Evolutionary conservation across 2,888 invertebrate species (phyloP), one percentile per base, ranked within the genome.

Genomic region (Euphydryas editha): DNA sequence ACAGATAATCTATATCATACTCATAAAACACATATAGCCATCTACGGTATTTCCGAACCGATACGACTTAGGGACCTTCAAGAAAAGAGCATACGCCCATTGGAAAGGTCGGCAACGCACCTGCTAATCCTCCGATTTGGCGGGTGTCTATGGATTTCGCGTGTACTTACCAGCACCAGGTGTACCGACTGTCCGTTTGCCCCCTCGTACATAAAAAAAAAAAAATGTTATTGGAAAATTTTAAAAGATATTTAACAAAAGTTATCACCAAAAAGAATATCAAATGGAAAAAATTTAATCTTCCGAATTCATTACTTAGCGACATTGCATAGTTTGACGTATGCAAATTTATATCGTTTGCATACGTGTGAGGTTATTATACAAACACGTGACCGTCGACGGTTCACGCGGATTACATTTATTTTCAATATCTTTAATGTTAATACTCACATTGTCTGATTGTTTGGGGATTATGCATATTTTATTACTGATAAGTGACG

Each of bases 341-440:
- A 81, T 82, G 81, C 76, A 79, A 78, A 83, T 82, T 77, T 75
- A 70, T 37, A 49, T 18, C 77, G 73, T 90, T 87, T 87, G 80
- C 88, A 88, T 88, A 81, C 78, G 71, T 68, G 71, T 73, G 69
- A 51, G 69, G 46, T 37, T 39, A 65, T 65, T 61, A 65, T 61
- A 44, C 66, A 24, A 17, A 72, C 85, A 82, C 90, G 90, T 88
- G 90, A 73, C 80, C 65, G 47, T 42, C 70, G 73, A 73, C 76
- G 73, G 76, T 83, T 79, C 83, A 82, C 79, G 85, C 76, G 79
- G 90, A 87, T 90, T 90, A 88, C 84, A 88, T 87, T 88, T 83
- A 84, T 86, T 84, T 88, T 84, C 88, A 90, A 88, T 89, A 73
- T 76, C 71, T 62, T 62, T 56, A 62, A 62, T 42, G 60, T 37